Evolutionary conservation across 2,888 invertebrate genomes (phyloP), one percentile per base, ranked within the genome.

Genomic region (Himalopsyche japonica): DNA sequence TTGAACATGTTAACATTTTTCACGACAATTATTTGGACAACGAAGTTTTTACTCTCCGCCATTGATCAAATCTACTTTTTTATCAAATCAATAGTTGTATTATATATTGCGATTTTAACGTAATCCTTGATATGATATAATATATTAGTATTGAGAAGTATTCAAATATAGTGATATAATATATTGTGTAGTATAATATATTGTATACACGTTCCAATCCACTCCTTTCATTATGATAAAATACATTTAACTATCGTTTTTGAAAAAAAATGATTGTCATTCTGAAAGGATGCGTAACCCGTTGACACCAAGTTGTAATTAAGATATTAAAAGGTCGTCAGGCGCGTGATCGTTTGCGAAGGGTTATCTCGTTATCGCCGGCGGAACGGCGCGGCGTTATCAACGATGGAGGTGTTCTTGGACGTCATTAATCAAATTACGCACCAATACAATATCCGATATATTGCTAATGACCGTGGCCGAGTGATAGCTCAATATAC

Each of bases 271-370:
- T 37, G 70, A 70, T 70, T 70, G 70, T 70, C 24, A 70, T 27
- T 70, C 70, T 70, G 70, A 70, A 30, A 70, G 70, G 70, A 70
- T 70, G 70, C 70, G 70, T 70, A 70, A 27, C 20, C 70, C 70
- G 12, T 27, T 70, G 70, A 70, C 70, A 70, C 30, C 24, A 30
- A 12, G 70, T 8, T 32, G 32, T 57, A 82, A 82, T 82, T 82
- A 82, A 82, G 82, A 82, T 82, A 82, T 34, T 12, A 24, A 81
- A 18, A 81, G 81, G 81, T 81, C 70, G 81, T 76, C 78, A 79
- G 79, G 76, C 79, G 79, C 57, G 79, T 37, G 79, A 82, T 47
- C 79, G 82, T 27, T 78, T 79, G 48, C 47, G 6, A n/a, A 47
- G 57, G 79, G 82, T 70, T 70, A 70, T 70, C 70, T 5, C 1